Evolutionary conservation across 2,797 vertebrate species (phyloP).

Genomic region (Crotalus adamanteus): DNA sequence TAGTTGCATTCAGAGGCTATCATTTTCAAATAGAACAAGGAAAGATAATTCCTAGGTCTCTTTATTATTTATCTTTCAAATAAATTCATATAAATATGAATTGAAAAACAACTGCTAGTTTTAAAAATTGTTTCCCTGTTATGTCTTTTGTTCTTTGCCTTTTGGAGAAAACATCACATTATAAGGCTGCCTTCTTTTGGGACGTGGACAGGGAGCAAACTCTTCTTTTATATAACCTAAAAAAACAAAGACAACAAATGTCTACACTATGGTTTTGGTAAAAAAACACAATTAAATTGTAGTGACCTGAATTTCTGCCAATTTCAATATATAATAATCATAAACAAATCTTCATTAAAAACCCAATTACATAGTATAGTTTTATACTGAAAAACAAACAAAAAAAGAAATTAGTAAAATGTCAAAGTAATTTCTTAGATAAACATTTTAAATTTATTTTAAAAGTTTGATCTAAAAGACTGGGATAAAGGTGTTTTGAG

Average conservation of each 20-base stretch:
- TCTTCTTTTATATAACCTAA: constrained; percentile 94
- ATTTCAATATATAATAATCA: not conserved
- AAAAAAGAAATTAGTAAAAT: not conserved
- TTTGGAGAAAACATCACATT: constrained; percentile 88
- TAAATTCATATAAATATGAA: constrained; percentile 69
- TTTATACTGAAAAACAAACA: not conserved
- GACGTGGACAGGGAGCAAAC: constrained; percentile 76
- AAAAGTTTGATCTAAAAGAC: not conserved
- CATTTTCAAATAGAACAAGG: constrained; percentile 39
- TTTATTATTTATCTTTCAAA: constrained; percentile 51
- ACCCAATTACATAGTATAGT: not conserved
- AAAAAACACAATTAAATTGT: constrained; percentile 9
- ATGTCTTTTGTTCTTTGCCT: constrained; percentile 77
- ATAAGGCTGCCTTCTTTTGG: constrained; percentile 85
- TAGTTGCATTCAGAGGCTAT: constrained; percentile 51
- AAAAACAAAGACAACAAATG: constrained; percentile 17
- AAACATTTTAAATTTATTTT: not conserved
- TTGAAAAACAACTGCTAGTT: constrained; percentile 21
- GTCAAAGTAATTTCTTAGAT: not conserved
- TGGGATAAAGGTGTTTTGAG: not conserved
- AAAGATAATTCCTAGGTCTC: constrained; percentile 50
- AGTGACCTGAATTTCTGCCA: not conserved
- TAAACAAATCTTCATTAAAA: not conserved
- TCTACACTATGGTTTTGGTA: not conserved
- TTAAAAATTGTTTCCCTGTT: constrained; percentile 15